Percentiles rank a stretch among this genome's conserved stretches.
phyloP scores from a whole-genome alignment of 2,888 invertebrate species.

The Coecobrya sp. region DNA sequence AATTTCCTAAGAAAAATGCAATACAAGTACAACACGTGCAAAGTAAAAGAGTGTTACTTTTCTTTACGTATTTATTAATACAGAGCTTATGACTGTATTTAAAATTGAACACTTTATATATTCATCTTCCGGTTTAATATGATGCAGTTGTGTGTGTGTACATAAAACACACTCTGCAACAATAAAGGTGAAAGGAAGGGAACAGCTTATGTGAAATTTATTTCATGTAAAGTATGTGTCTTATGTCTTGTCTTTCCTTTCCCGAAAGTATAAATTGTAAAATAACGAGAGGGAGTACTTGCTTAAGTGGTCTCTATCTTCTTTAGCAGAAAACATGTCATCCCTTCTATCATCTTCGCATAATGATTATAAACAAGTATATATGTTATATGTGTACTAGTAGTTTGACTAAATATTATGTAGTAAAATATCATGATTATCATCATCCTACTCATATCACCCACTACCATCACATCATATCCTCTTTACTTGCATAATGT shows the following conservation, averaged over 20 bases:
- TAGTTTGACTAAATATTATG: neutral
- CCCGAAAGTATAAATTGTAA: slow-evolving; percentile 34
- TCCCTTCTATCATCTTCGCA: slow-evolving; percentile 22
- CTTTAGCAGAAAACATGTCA: slow-evolving; percentile 11
- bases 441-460: neutral
- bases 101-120: neutral
- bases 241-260: slow-evolving; percentile 28
- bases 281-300: slow-evolving; percentile 12
- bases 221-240: slow-evolving; percentile 41
- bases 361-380: slow-evolving; percentile 2
- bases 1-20: neutral
- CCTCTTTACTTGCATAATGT: slow-evolving; percentile 46
- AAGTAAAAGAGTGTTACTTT: neutral
- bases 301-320: slow-evolving; percentile 47
- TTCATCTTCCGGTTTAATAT: neutral
- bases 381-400: no score
- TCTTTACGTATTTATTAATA: neutral
- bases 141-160: neutral
- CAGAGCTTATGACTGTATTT: slow-evolving; percentile 6
- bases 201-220: slow-evolving; percentile 65
- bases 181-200: slow-evolving; percentile 55
- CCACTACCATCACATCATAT: slow-evolving; percentile 9
- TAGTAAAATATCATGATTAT: slow-evolving; percentile 30
- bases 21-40: no score
- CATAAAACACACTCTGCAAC: neutral